Conservation (phyloP, 2,113 vertebrate genomes). For the Caracal caracal region DNA sequence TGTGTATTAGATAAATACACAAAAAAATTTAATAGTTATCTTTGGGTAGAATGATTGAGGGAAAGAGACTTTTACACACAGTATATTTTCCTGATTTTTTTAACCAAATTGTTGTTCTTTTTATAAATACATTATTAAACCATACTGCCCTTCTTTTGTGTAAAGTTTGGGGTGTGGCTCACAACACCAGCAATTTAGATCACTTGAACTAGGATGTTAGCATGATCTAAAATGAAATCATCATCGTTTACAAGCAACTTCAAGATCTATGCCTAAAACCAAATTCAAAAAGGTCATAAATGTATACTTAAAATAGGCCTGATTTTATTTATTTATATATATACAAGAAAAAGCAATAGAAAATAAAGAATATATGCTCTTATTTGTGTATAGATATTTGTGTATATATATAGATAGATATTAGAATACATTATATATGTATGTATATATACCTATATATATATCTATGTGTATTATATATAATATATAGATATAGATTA, state of each 20-base stretch:
- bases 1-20: neutral
- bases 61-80: neutral
- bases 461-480: too few relatives aligned
- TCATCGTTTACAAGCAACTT: slow-evolving; percentile 63
- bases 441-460: too few relatives aligned
- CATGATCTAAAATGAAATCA: slow-evolving; percentile 71
- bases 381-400: too few relatives aligned
- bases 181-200: neutral
- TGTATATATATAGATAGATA: too few relatives aligned
- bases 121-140: slow-evolving; percentile 12
- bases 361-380: too few relatives aligned
- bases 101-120: neutral
- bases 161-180: neutral
- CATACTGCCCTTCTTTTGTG: neutral
- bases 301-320: slow-evolving; percentile 69
- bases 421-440: too few relatives aligned
- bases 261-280: slow-evolving; percentile 55
- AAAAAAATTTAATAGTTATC: neutral
- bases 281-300: slow-evolving; percentile 67
- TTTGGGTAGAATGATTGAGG: neutral
- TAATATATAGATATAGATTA: too few relatives aligned
- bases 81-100: neutral
- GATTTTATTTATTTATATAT: neutral
- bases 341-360: too few relatives aligned
- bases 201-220: neutral